phyloP scores from a whole-genome alignment of 2,797 vertebrate genomes.

The Pipistrellus pipistrellus region DNA sequence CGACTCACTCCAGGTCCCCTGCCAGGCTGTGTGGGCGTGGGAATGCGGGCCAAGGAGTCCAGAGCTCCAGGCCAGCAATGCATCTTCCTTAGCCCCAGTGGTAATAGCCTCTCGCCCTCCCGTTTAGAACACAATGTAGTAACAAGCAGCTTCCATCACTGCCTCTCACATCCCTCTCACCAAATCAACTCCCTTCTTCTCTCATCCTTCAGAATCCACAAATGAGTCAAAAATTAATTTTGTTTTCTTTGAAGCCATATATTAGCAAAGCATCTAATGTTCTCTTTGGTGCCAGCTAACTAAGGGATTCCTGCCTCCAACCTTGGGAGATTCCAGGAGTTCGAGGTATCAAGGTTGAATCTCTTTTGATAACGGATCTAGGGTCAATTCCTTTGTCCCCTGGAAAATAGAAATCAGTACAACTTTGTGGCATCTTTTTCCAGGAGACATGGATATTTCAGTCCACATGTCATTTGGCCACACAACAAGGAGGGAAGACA shows the following conservation, averaged over 20 bases:
- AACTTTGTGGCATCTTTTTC: neutral
- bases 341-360: neutral
- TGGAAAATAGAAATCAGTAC: neutral
- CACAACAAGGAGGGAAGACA: neutral
- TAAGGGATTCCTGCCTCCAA: neutral
- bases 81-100: constrained; percentile 64
- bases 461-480: neutral
- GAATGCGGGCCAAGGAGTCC: neutral
- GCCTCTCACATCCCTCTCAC: constrained; percentile 74
- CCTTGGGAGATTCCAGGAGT: neutral
- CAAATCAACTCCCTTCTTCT: constrained; percentile 72
- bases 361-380: neutral
- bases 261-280: neutral
- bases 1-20: constrained; percentile 44
- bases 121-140: constrained; percentile 64
- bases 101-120: constrained; percentile 71
- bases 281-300: neutral
- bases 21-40: constrained; percentile 58
- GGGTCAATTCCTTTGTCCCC: neutral
- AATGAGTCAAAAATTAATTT: constrained; percentile 36
- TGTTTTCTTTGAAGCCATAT: neutral
- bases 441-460: neutral
- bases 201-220: constrained; percentile 73
- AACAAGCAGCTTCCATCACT: constrained; percentile 73
- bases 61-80: neutral